Evolutionary conservation across 2,888 invertebrate species (phyloP).

Genomic region (Onchidella celtica): DNA sequence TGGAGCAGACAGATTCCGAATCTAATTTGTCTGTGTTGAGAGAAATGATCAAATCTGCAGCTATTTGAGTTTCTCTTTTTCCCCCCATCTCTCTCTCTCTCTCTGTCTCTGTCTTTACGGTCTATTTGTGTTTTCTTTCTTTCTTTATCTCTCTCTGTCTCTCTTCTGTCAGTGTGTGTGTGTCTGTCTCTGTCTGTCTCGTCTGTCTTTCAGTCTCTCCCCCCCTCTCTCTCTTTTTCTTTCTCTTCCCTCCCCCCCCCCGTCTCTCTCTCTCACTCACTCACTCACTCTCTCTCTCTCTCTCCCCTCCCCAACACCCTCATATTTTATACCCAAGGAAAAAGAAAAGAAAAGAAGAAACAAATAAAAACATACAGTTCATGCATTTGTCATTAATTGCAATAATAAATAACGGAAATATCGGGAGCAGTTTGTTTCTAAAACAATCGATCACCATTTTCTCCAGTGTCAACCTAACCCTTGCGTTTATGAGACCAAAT

Average conservation of each 20-base stretch:
- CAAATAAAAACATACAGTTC: no score
- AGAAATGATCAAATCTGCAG: no score
- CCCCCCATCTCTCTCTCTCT: background rate
- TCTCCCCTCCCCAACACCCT: background rate
- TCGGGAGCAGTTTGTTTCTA: no score
- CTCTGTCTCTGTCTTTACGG: background rate
- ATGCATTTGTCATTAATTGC: no score
- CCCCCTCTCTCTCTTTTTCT: conserved; percentile 18
- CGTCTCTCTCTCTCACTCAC: background rate
- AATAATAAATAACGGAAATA: no score
- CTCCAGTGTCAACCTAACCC: no score
- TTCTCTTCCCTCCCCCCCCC: background rate
- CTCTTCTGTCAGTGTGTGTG: background rate
- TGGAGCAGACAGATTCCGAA: no score
- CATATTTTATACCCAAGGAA: no score
- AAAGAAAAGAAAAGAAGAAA: no score
- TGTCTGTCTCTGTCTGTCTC: conserved; percentile 11
- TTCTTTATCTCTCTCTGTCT: background rate
- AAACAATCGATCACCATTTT: no score
- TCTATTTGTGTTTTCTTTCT: background rate
- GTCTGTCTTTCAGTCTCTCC: background rate
- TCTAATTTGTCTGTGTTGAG: no score
- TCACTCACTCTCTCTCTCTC: background rate
- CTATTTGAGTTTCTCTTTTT: background rate
- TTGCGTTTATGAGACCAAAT: no score